phyloP scores from a whole-genome alignment of 2,113 vertebrate species.

The Catharus minimus region DNA sequence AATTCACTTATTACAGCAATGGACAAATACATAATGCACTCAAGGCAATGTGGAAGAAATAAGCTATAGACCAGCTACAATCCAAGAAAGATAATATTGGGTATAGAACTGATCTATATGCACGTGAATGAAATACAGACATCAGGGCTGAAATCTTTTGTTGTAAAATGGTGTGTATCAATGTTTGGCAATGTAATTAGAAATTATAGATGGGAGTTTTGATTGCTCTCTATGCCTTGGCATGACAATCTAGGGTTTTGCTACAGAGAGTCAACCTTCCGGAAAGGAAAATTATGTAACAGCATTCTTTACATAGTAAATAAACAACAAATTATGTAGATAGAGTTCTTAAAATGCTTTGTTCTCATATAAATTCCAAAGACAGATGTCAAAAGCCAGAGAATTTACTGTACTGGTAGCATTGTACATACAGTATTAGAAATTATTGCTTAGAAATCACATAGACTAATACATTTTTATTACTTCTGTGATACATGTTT shows the following conservation, averaged over 20 bases:
- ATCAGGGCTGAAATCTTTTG: neutral
- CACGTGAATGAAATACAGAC: conserved; percentile 28
- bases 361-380: conserved; percentile 31
- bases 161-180: conserved; percentile 5
- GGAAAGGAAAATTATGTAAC: conserved; percentile 55
- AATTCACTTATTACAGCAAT: neutral
- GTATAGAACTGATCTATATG: neutral
- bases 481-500: neutral
- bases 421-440: neutral
- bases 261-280: conserved; percentile 9
- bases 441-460: neutral
- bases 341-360: conserved; percentile 18
- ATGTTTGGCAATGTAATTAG: conserved; percentile 44
- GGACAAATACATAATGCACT: neutral
- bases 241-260: conserved; percentile 23
- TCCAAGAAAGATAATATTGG: neutral
- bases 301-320: conserved; percentile 1
- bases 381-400: neutral
- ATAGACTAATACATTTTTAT: neutral
- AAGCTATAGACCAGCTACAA: neutral
- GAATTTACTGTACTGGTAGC: neutral
- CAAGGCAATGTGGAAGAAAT: neutral
- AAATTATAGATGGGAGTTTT: conserved; percentile 52
- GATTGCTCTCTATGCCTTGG: conserved; percentile 5
- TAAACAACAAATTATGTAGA: conserved; percentile 24